Percentiles rank a stretch among this genome's conserved stretches.
phyloP scores from a whole-genome alignment of 2,888 invertebrate genomes.

The Coleophora deauratella region DNA sequence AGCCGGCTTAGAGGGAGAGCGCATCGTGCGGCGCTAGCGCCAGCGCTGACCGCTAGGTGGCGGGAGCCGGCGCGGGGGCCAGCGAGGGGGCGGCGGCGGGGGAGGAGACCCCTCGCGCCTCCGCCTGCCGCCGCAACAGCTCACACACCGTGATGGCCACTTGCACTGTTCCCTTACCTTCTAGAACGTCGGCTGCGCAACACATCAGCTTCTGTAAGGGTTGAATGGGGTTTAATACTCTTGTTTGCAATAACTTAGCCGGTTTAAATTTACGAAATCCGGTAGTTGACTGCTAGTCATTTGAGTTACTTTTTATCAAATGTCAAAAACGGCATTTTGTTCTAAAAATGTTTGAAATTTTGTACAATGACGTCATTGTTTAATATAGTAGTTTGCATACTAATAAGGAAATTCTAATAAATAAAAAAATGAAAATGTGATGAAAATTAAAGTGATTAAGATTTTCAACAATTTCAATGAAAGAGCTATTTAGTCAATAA shows the following conservation, averaged over 20 bases:
- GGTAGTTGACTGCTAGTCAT: no score
- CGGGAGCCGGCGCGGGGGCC: constrained; percentile 23
- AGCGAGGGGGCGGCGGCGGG: constrained; percentile 15
- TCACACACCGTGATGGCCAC: constrained; percentile 92
- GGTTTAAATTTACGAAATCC: no score
- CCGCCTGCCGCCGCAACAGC: constrained; percentile 77
- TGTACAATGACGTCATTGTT: no score
- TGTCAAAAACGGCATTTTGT: no score
- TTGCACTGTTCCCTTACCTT: constrained; percentile 90
- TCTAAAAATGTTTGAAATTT: no score
- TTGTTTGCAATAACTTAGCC: not conserved
- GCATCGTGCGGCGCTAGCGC: constrained; percentile 56
- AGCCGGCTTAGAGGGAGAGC: constrained; percentile 35
- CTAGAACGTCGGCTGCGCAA: constrained; percentile 93
- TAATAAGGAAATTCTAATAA: no score
- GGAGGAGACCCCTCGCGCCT: constrained; percentile 25
- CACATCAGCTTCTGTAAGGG: constrained; percentile 88
- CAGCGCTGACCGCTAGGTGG: constrained; percentile 59
- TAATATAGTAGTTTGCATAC: no score
- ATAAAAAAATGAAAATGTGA: no score
- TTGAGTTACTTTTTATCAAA: no score
- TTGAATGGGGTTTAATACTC: not conserved
- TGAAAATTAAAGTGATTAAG: no score
- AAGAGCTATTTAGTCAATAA: no score
- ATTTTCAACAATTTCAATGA: no score